phyloP scores from a whole-genome alignment of 2,888 invertebrate species.

The Noctua janthina region DNA sequence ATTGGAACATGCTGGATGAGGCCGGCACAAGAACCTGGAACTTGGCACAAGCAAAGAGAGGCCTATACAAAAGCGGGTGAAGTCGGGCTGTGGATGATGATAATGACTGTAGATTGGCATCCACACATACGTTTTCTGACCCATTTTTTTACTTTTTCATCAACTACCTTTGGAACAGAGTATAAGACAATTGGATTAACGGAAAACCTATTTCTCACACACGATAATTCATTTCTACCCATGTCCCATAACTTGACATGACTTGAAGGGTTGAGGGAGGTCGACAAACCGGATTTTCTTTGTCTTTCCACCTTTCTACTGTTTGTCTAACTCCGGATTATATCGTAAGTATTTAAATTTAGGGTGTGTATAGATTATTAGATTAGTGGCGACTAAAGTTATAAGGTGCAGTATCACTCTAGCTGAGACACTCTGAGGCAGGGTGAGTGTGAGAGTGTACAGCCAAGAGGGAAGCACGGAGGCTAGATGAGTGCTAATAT shows the following conservation, averaged over 20 bases:
- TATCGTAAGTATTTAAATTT: neutral
- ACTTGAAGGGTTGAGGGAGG: conserved; percentile 22
- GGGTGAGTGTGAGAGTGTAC: too few species aligned
- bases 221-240: conserved; percentile 52
- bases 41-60: too few species aligned
- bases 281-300: conserved; percentile 23
- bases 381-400: neutral
- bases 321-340: conserved; percentile 1
- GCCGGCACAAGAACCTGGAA: too few species aligned
- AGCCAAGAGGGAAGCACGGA: too few species aligned
- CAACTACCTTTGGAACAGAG: neutral
- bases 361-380: neutral
- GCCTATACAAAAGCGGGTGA: too few species aligned
- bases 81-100: too few species aligned
- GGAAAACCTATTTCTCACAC: conserved; percentile 4
- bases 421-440: neutral
- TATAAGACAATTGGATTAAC: conserved; percentile 26
- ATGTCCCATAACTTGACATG: conserved; percentile 37
- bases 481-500: too few species aligned
- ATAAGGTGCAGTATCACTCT: too few species aligned
- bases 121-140: neutral
- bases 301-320: neutral
- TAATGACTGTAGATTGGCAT: neutral
- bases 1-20: too few species aligned
- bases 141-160: neutral